Base-by-base conservation (phyloP, 2,113 vertebrate genomes). In the Onychostoma macrolepis region DNA sequence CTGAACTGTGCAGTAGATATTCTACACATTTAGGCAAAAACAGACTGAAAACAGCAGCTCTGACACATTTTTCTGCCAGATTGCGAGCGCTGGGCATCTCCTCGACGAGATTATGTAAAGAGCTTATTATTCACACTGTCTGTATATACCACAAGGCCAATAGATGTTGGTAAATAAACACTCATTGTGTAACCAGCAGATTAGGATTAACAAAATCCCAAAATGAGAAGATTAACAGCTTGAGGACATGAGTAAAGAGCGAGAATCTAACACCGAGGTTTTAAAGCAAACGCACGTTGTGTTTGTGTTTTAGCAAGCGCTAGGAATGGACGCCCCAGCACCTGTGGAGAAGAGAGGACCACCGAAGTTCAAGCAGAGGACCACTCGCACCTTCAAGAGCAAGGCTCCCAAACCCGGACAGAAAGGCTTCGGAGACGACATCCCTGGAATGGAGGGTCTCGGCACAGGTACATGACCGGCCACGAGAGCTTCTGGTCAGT, bases 361-460 rank as follows among this genome's bases (percentile, higher is more conserved):
- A 26, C 94, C 94, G 11, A 95, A 90, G 43, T 95, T 94, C 92
- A 94, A 94, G 90, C 91, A 93, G 88, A 94, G 93, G 89, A 30
- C 92, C 1, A 0, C 75, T 2, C 93, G 92, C 69, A 94, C 93
- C 87, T 95, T 95, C 89, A 92, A 89, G 87, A 92, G 90, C 90
- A 90, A 91, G 77, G 91, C 91, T 48, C 88, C 90, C 11, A 90
- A 87, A 74, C 89, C 91, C 10, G 90, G 91, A 10, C 91, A 92
- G 86, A 92, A 90, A 48, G 91, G 91, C 72, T 98, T 99, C 84
- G 97, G 97, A 91, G 97, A 99, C 74, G 97, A 99, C 90, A 99
- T 99, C 82, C 97, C 98, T 26, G 97, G 97, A 89, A 98, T 99
- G 97, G 97, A 98, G 86, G 97, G 97, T 2, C 95, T 99, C 6